A percentile compares a stretch with the other conserved stretches of the same genome.
Evolutionary conservation across 2,113 vertebrate genomes (phyloP).

Genomic region (Neolamprologus falcicula): DNA sequence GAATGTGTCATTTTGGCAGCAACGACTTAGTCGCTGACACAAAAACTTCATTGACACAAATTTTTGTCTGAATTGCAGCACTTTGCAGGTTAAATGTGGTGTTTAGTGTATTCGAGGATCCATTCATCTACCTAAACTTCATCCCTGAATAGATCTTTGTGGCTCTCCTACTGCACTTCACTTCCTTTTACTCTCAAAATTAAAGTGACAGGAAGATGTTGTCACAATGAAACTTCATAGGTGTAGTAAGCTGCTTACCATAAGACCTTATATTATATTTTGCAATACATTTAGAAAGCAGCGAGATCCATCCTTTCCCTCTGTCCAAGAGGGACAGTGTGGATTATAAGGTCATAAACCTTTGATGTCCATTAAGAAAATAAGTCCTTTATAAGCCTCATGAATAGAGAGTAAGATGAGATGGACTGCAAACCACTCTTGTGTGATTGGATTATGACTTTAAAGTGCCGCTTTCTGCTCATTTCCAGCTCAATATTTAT

Average conservation of each 20-base stretch:
- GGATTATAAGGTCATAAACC: neutral
- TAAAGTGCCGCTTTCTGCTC: neutral
- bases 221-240: neutral
- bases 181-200: neutral
- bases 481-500: neutral
- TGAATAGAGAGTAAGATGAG: neutral
- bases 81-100: neutral
- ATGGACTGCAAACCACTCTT: neutral
- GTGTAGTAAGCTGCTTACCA: neutral
- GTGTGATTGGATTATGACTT: neutral
- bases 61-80: neutral
- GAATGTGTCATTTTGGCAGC: neutral
- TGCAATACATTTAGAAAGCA: neutral
- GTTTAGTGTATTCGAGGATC: neutral
- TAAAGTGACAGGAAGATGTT: neutral
- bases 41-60: neutral
- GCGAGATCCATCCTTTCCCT: neutral
- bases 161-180: neutral
- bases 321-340: neutral
- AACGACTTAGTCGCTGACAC: neutral
- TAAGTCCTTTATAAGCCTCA: neutral
- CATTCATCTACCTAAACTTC: neutral
- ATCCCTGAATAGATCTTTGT: neutral
- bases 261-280: rapidly evolving
- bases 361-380: neutral